Conservation (phyloP, 1,140 invertebrate species). For the Drosophila equinoxialis region DNA sequence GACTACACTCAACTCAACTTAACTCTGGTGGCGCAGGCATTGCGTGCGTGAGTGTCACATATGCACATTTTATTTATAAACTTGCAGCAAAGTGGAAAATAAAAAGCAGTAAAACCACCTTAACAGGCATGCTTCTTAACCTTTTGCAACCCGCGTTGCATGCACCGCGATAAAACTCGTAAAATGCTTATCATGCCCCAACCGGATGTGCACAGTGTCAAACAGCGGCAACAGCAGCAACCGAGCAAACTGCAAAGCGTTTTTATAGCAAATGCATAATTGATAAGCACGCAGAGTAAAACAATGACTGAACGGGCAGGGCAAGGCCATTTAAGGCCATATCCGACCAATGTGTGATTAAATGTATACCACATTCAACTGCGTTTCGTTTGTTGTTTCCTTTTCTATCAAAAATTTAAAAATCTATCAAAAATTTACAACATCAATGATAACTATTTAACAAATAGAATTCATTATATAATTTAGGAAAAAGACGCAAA, state of each 20-base stretch:
- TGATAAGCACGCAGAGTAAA: slow-evolving; percentile 75
- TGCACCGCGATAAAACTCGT: slow-evolving; percentile 67
- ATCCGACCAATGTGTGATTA: slow-evolving; percentile 22
- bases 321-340: slow-evolving; percentile 50
- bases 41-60: slow-evolving; percentile 76
- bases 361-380: neutral
- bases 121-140: slow-evolving; percentile 19
- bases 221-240: slow-evolving; percentile 36
- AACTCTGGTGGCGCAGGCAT: slow-evolving; percentile 30
- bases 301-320: slow-evolving; percentile 8
- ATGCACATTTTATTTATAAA: slow-evolving; percentile 82
- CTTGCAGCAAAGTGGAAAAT: slow-evolving; percentile 67
- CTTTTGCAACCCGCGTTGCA: slow-evolving; percentile 10
- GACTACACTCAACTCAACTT: neutral
- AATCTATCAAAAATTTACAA: neutral
- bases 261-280: slow-evolving; percentile 69
- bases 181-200: slow-evolving; percentile 77
- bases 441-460: neutral
- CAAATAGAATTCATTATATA: no score
- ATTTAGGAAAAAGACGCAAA: no score
- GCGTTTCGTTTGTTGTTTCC: neutral
- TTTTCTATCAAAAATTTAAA: neutral
- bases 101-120: slow-evolving; percentile 54
- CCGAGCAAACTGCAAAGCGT: slow-evolving; percentile 49
- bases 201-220: slow-evolving; percentile 78